Conservation (phyloP, 1,140 invertebrate genomes). For the Ditylenchus dipsaci region DNA sequence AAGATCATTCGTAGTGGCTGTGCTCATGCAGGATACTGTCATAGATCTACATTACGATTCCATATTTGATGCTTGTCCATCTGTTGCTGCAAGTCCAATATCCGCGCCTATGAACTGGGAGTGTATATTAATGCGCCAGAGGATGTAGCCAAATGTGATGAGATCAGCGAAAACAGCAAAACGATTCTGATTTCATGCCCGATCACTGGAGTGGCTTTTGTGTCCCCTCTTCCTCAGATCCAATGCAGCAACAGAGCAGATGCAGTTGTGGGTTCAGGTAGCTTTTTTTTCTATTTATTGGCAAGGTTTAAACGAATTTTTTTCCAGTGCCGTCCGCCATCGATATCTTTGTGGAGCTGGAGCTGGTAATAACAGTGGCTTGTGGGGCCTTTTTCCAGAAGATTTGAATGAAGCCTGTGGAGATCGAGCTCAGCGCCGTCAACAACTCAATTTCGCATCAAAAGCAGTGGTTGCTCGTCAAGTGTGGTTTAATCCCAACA, state of each 20-base stretch:
- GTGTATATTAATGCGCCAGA: slow-evolving; percentile 30
- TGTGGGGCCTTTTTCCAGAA: slow-evolving; percentile 39
- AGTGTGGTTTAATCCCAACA: slow-evolving; percentile 26
- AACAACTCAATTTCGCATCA: not conserved
- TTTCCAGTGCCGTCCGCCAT: slow-evolving; percentile 46
- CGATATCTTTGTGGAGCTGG: slow-evolving; percentile 32
- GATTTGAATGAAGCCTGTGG: slow-evolving; percentile 40
- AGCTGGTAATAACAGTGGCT: not conserved
- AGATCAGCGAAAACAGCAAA: slow-evolving; percentile 31
- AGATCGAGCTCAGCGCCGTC: not conserved
- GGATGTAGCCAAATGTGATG: slow-evolving; percentile 17
- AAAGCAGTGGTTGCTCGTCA: not conserved
- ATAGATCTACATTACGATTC: slow-evolving; percentile 41
- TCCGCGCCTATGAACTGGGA: slow-evolving; percentile 37
- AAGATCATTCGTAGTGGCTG: slow-evolving; percentile 5
- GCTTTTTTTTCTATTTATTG: too few species aligned
- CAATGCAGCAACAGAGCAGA: slow-evolving; percentile 7
- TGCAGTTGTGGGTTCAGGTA: slow-evolving; percentile 32
- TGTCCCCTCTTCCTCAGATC: not conserved
- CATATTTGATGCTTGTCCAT: slow-evolving; percentile 47
- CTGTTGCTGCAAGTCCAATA: slow-evolving; percentile 47
- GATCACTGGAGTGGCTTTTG: slow-evolving; percentile 30
- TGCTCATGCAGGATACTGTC: slow-evolving; percentile 33
- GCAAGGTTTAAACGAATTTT: too few species aligned
- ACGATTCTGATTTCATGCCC: slow-evolving; percentile 18